Evolutionary conservation across 2,888 invertebrate genomes (phyloP), one percentile per base, ranked within the genome.

Genomic region (Platycheirus albimanus): DNA sequence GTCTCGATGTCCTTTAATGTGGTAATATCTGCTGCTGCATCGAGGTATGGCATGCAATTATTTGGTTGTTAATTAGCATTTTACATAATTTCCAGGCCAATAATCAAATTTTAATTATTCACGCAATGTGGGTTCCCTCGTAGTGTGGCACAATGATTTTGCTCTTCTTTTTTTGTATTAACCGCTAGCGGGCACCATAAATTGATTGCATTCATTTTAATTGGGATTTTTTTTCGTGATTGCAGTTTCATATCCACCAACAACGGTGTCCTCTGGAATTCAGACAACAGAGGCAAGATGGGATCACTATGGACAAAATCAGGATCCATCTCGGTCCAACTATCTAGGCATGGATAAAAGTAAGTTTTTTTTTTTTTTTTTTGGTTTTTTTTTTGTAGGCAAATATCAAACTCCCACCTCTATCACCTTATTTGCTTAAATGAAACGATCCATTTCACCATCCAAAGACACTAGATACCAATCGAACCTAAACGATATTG

Each of bases 401-500:
- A 38, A 49, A 49, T 15, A 49, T 8, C n/a, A 52, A 47, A 38
- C 38, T 54, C 64, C 51, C 69, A 63, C 45, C 20, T 11, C 83
- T 81, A 20, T 64, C 54, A 80, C 64, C 30, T 58, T 45, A 43
- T 36, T 56, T 51, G 36, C 45, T 72, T 61, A 33, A 41, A 51
- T 49, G 38, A 19, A 66, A 30, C 11, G 41, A 52, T 61, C 70
- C 79, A 76, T 80, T 79, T 77, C 75, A 79, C 75, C 66, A 72
- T 85, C 83, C 79, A 69, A 85, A 95, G 95, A 94, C 91, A 94
- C 94, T 87, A 94, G 94, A 90, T 95, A 94, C 91, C 94, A 94
- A 91, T 94, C 95, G 85, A 93, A 93, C 88, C 91, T 95, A 90
- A 95, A 95, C 90, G 95, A 95, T 91, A 95, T 95, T 90, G 95